Conservation (phyloP, 1,140 invertebrate species). For the Tribolium madens region DNA sequence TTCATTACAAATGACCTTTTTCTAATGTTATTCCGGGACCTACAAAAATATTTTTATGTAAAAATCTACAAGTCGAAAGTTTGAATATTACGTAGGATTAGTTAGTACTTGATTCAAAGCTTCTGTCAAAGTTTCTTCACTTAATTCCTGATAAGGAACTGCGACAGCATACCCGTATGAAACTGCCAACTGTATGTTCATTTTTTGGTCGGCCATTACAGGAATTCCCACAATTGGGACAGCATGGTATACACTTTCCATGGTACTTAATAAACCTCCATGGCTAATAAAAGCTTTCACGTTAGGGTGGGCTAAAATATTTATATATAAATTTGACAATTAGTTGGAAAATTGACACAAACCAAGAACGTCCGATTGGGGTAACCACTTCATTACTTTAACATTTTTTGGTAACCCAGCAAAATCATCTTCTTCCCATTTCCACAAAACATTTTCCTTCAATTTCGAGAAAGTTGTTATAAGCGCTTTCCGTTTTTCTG, state of each 20-base stretch:
- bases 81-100: slow-evolving; percentile 58
- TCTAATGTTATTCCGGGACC: slow-evolving; percentile 62
- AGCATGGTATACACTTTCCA: slow-evolving; percentile 66
- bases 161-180: slow-evolving; percentile 52
- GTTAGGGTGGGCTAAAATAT: slow-evolving; percentile 67
- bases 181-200: slow-evolving; percentile 58
- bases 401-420: slow-evolving; percentile 68
- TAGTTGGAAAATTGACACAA: slow-evolving; percentile 55
- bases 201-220: slow-evolving; percentile 60
- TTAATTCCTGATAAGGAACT: slow-evolving; percentile 60
- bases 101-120: slow-evolving; percentile 60
- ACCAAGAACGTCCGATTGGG: slow-evolving; percentile 74
- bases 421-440: slow-evolving; percentile 68
- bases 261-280: slow-evolving; percentile 57
- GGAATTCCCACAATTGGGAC: slow-evolving; percentile 67
- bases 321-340: slow-evolving; percentile 72
- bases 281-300: slow-evolving; percentile 57
- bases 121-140: slow-evolving; percentile 55
- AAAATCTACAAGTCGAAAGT: not conserved
- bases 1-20: slow-evolving; percentile 67
- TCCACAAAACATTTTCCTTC: slow-evolving; percentile 71
- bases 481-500: slow-evolving; percentile 63
- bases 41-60: not conserved
- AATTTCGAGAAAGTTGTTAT: slow-evolving; percentile 67
- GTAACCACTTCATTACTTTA: slow-evolving; percentile 69